Evolutionary conservation across 2,797 vertebrate species (phyloP).

Genomic region (Rhinoraja longicauda): DNA sequence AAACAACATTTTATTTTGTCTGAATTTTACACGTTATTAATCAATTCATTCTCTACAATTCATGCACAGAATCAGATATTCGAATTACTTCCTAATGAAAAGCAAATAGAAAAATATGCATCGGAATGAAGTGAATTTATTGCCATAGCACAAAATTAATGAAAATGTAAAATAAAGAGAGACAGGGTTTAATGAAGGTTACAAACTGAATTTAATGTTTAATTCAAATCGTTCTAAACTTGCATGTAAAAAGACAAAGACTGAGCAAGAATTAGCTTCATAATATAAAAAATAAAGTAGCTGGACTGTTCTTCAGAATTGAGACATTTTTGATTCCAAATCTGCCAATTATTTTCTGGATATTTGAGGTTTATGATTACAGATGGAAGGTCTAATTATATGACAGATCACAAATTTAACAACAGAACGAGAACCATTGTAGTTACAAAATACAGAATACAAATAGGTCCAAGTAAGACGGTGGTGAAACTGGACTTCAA

Average conservation of each 20-base stretch:
- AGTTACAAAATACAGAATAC: constrained; percentile 21
- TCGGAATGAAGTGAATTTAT: background rate
- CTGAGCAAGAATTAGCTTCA: background rate
- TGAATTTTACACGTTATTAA: background rate
- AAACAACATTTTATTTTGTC: background rate
- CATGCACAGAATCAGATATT: background rate
- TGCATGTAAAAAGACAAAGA: constrained; percentile 3
- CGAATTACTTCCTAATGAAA: background rate
- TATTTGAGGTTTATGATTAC: background rate
- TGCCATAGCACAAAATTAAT: background rate
- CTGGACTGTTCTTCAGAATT: background rate
- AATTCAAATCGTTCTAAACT: constrained; percentile 14
- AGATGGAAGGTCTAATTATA: background rate
- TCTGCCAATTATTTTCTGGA: background rate
- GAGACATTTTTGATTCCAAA: background rate
- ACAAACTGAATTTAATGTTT: background rate
- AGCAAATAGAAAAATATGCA: background rate
- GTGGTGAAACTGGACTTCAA: too few species aligned
- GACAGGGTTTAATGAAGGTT: background rate
- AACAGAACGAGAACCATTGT: background rate
- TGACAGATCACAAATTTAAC: background rate
- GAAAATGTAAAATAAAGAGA: background rate
- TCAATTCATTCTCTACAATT: background rate
- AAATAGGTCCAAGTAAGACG: background rate
- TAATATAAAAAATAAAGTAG: background rate